Evolutionary conservation across 2,113 vertebrate species (phyloP), one percentile per base, ranked within the genome.

Genomic region (Redunca redunca): DNA sequence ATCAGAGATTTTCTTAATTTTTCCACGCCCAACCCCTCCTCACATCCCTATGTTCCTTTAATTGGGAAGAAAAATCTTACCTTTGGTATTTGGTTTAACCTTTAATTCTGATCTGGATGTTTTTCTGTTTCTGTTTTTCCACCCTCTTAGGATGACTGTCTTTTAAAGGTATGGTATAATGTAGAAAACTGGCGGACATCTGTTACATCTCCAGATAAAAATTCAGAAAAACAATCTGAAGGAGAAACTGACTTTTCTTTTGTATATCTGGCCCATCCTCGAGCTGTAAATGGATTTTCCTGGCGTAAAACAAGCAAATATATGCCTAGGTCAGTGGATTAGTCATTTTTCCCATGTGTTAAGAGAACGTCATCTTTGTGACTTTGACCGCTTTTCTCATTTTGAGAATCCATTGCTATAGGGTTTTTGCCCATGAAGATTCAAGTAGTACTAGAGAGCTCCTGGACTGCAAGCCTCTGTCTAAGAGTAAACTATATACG

Each of bases 271-370:
- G 99, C 99, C 97, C 99, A 99, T 98, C 99, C 99, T 97, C 99
- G 99, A 91, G 99, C 99, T 62, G 99, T 99, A 93, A 99, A 99
- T 36, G 99, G 99, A 89, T 99, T 99, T 99, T 99, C 99, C n/a
- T 99, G 99, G 99, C 99, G 99, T 98, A 99, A 99, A 98, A 99
- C 99, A 91, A 99, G 99, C 99, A 99, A 99, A 98, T 99, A 99
- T 94, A 99, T 99, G 99, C 99, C 99, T 97, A 99, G 99, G 99
- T 99, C 64, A 98, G 98, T 98, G 97, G 33, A 58, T 95, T 98
- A 91, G 16, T 52, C 96, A 28, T 33, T 55, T 95, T 83, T 30
- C 46, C n/a, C 91, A 0, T 43, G 4, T 95, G 14, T 95, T 96
- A 92, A 57, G 52, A 85, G 19, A 92, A 40, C 2, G 9, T 88